These are phyloP conservation scores for Poecilia gillii DNA, from an alignment of 2,797 vertebrate species.

Conservation along the genomic window DNA sequence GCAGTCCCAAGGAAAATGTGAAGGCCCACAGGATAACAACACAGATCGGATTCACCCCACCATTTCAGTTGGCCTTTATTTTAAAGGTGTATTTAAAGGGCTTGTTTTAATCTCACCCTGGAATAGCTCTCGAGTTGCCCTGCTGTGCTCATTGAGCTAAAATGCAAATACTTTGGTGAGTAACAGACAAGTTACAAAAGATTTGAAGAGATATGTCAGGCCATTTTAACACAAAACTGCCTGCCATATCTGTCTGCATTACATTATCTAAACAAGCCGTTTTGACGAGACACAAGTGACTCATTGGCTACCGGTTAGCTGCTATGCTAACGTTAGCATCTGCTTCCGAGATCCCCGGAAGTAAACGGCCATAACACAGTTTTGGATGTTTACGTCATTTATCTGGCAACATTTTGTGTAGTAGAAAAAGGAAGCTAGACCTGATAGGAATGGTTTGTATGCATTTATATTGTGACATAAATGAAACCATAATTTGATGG, in stretches of 20 bases:
- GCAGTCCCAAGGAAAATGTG: conserved; percentile 59
- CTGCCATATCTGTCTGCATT: no score
- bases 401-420: background rate
- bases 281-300: no score
- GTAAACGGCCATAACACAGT: background rate
- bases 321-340: background rate
- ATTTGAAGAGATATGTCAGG: background rate
- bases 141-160: background rate
- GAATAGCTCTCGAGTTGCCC: background rate
- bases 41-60: conserved; percentile 60
- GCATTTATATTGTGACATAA: background rate
- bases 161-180: background rate
- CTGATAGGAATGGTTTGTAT: background rate
- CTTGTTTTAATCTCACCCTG: background rate
- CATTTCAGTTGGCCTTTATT: conserved; percentile 25
- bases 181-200: background rate
- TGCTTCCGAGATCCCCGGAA: background rate
- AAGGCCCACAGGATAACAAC: conserved; percentile 52
- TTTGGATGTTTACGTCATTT: background rate
- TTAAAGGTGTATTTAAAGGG: conserved; percentile 36
- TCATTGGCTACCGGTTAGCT: background rate
- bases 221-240: no score
- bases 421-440: background rate
- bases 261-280: no score
- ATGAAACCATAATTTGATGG: background rate